Evolutionary conservation across 2,113 vertebrate species (phyloP).

Genomic region (Sula dactylatra): DNA sequence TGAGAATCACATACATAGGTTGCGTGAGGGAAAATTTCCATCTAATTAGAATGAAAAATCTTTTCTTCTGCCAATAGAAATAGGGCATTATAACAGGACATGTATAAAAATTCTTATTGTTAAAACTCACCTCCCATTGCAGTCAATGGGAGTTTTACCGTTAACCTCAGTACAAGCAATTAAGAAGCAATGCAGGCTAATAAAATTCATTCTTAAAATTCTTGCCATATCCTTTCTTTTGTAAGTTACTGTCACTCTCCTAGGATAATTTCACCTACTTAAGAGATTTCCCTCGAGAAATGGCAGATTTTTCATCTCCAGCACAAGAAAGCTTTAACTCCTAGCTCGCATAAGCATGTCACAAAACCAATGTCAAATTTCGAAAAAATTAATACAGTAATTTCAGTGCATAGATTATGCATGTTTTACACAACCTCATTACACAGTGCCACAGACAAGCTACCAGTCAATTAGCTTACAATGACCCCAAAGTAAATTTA

Average conservation of each 20-base stretch:
- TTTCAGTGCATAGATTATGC: background rate
- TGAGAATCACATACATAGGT: background rate
- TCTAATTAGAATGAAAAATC: background rate
- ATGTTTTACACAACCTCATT: background rate
- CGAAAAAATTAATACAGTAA: background rate
- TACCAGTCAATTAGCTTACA: background rate
- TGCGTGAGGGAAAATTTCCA: background rate
- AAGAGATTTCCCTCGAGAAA: background rate
- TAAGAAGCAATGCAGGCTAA: background rate
- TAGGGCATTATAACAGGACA: background rate
- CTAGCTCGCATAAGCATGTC: background rate
- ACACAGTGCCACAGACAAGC: background rate
- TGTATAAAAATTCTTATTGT: background rate
- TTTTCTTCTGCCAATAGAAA: background rate
- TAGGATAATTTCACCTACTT: slow-evolving; percentile 31
- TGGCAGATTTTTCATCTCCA: background rate
- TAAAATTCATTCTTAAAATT: slow-evolving; percentile 42
- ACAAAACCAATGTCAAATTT: background rate
- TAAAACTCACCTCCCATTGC: background rate
- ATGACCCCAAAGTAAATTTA: background rate
- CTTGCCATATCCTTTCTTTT: background rate
- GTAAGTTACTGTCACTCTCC: background rate
- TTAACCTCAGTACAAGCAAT: background rate
- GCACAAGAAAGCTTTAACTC: background rate
- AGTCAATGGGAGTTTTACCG: background rate